Evolutionary conservation across 2,113 vertebrate species (phyloP).

Genomic region (Ptilonorhynchus violaceus): DNA sequence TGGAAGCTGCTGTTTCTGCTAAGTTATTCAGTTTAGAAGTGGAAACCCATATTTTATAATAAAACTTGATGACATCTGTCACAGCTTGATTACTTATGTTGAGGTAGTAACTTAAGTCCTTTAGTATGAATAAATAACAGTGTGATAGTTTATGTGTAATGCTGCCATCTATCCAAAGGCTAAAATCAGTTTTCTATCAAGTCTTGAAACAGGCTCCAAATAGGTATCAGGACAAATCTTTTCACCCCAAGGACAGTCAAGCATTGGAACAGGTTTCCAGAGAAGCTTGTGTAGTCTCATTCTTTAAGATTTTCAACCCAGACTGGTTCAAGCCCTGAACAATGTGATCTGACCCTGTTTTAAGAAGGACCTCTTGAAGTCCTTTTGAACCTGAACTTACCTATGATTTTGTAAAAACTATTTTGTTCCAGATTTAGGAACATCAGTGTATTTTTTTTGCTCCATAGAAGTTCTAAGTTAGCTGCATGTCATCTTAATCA

Average conservation of each 20-base stretch:
- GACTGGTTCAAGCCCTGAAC: not conserved
- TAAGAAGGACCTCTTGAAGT: not conserved
- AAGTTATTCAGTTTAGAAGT: conserved; percentile 54
- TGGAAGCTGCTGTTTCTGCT: conserved; percentile 62
- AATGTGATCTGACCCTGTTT: not conserved
- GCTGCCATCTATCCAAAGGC: not conserved
- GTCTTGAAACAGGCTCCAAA: not conserved
- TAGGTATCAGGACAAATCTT: not conserved
- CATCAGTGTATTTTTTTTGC: not conserved
- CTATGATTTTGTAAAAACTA: not conserved
- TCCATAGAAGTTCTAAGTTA: not conserved
- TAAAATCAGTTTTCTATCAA: not conserved
- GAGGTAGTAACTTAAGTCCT: not conserved
- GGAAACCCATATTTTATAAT: conserved; percentile 13
- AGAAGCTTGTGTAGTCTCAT: not conserved
- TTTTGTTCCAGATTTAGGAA: not conserved
- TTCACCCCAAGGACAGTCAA: not conserved
- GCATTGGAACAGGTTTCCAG: not conserved
- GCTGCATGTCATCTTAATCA: not conserved
- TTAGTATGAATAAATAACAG: not conserved
- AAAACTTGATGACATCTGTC: conserved; percentile 53
- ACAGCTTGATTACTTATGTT: conserved; percentile 25
- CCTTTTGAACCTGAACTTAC: not conserved
- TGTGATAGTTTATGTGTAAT: not conserved
- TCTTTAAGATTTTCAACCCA: not conserved